Evolutionary conservation across 2,113 vertebrate species (phyloP).

Genomic region (Leptosomus discolor): DNA sequence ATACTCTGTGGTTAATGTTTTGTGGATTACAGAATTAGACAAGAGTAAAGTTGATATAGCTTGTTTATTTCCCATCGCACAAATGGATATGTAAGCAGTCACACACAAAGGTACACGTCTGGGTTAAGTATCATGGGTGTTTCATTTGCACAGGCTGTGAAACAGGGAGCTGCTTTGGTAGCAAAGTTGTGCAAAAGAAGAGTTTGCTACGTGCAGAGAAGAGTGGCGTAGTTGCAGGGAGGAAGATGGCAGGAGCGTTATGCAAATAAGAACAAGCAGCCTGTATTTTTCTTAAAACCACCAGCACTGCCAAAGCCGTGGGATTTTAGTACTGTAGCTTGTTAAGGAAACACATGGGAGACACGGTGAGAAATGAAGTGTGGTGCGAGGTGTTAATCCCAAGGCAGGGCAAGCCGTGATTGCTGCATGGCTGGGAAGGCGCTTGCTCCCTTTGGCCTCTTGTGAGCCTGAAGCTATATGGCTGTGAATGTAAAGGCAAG

Average conservation of each 20-base stretch:
- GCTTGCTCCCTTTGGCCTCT: background rate
- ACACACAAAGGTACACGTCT: background rate
- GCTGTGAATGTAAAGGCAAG: background rate
- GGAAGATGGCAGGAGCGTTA: background rate
- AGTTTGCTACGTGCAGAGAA: background rate
- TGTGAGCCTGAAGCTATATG: background rate
- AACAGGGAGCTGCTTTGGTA: conserved; percentile 24
- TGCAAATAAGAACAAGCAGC: background rate
- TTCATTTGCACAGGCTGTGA: background rate
- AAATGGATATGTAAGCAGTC: background rate
- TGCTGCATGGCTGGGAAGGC: background rate
- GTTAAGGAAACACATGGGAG: background rate
- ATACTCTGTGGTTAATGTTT: background rate
- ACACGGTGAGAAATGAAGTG: background rate
- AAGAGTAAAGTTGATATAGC: background rate
- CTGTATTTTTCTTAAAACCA: background rate
- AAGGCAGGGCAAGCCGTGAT: background rate
- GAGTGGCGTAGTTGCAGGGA: background rate
- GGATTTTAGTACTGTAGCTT: background rate
- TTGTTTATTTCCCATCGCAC: conserved; percentile 55
- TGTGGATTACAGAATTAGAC: background rate
- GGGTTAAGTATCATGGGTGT: background rate
- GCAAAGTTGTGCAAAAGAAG: background rate
- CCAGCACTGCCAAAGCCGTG: background rate
- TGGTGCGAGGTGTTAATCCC: background rate